A percentile compares a stretch with the other conserved stretches of the same genome.
Evolutionary conservation across 2,797 vertebrate species (phyloP).

Genomic region (Siniperca undulata): DNA sequence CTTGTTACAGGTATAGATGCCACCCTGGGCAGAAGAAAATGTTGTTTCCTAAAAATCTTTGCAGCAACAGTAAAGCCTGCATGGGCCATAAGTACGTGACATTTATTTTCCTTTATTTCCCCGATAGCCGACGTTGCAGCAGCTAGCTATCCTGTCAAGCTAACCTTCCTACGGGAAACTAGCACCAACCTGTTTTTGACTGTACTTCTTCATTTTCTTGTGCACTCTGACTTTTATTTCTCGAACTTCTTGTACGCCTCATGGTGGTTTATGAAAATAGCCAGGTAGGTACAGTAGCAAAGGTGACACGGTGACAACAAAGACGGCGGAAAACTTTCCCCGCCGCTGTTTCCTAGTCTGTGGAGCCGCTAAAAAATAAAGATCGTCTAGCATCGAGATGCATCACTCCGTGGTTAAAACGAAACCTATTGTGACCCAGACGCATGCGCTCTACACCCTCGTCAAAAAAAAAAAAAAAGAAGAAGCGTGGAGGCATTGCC

Average conservation of each 20-base stretch:
- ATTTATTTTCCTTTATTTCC: neutral
- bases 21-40: neutral
- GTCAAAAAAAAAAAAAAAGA: no score
- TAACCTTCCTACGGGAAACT: neutral
- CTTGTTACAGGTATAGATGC: neutral
- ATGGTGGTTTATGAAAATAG: conserved; percentile 45
- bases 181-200: conserved; percentile 71
- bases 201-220: conserved; percentile 43
- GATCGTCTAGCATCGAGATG: conserved; percentile 7
- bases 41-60: neutral
- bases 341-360: conserved; percentile 4
- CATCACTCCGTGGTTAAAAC: conserved; percentile 10
- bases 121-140: neutral
- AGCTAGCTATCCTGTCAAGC: conserved; percentile 18
- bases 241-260: conserved; percentile 76
- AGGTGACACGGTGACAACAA: neutral
- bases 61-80: neutral
- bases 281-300: fast-evolving
- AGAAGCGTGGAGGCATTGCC: neutral
- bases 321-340: conserved; percentile 36
- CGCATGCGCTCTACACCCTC: neutral
- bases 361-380: conserved; percentile 12
- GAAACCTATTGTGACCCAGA: fast-evolving
- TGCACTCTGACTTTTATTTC: conserved; percentile 41
- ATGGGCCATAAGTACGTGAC: no score